Base-by-base conservation (phyloP, 1,140 invertebrate genomes). In the Pseudachorutes palmiensis region DNA sequence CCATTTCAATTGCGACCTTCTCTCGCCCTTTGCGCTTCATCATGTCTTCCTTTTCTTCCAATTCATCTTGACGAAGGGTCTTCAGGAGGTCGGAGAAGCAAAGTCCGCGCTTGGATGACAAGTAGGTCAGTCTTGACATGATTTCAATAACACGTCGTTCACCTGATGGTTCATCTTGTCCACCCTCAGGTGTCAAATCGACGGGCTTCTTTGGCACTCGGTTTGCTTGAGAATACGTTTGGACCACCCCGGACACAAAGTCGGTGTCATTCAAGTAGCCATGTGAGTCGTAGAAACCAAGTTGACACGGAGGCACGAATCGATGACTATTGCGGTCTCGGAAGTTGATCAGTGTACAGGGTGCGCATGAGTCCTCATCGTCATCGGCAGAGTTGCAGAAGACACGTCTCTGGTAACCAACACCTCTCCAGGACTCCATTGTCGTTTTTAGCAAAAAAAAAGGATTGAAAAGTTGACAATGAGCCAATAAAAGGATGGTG, bases 231-330 rank as follows among this genome's bases (percentile, higher is more conserved):
- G n/a, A n/a, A n/a, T n/a, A n/a, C n/a, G n/a, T n/a, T n/a, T n/a
- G n/a, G n/a, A n/a, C n/a, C n/a, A n/a, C n/a, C n/a, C n/a, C n/a
- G n/a, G n/a, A n/a, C 51, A 14, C 51, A 5, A 14, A 22, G 24
- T 16, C 5, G 51, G 12, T 16, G 24, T 55, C 51, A 3, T 5
- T 22, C 51, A 55, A 55, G 12, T 9, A 22, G 51, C 9, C 3
- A 14, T 19, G 51, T 5, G 51, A 55, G 51, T 55, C 51, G 51
- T 55, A 55, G 51, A 55, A 55, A 55, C 51, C 51, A 12, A 55
- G 24, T 55, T 55, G 12, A 14, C 5, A 19, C 5, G 51, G 51
- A 5, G 51, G 51, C 9, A 26, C 12, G 36, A 41, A 41, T 9
- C 36, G 36, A 41, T 41, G 24, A 55, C 12, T 55, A 16, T 55